phyloP scores from a whole-genome alignment of 2,797 vertebrate genomes.

The Pseudochaenichthys georgianus region DNA sequence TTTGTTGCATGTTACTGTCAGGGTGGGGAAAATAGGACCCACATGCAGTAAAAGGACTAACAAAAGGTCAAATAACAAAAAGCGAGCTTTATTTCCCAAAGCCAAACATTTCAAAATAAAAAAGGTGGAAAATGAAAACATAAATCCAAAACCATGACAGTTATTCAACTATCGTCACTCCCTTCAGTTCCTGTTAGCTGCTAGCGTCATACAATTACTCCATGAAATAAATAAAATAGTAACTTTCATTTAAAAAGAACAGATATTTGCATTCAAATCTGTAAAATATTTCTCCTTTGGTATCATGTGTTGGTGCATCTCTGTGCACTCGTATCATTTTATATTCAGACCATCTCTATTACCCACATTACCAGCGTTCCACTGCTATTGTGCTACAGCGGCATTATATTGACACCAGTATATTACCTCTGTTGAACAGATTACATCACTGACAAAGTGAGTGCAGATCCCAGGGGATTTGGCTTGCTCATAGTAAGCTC shows the following conservation, averaged over 20 bases:
- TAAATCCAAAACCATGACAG: too few species aligned
- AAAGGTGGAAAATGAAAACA: too few species aligned
- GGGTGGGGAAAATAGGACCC: too few species aligned
- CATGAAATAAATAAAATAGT: too few species aligned
- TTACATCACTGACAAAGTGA: constrained; percentile 60
- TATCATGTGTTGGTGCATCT: neutral
- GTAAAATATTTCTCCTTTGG: neutral
- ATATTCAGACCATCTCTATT: constrained; percentile 37
- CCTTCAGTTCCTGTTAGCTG: neutral
- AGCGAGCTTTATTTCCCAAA: too few species aligned
- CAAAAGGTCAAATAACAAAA: too few species aligned
- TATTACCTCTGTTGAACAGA: constrained; percentile 70
- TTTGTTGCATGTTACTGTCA: neutral
- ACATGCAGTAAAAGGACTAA: too few species aligned
- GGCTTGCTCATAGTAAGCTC: constrained; percentile 47
- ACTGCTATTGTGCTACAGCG: constrained; percentile 43
- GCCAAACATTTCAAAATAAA: too few species aligned
- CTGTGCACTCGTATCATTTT: constrained; percentile 22
- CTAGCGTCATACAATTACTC: neutral
- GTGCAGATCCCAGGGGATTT: constrained; percentile 52
- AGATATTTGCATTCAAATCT: neutral
- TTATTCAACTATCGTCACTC: neutral
- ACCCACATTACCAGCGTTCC: constrained; percentile 31
- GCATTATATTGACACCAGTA: constrained; percentile 55
- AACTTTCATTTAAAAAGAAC: neutral